Evolutionary conservation across 2,888 invertebrate genomes (phyloP).

Genomic region (Diplolepis rosae): DNA sequence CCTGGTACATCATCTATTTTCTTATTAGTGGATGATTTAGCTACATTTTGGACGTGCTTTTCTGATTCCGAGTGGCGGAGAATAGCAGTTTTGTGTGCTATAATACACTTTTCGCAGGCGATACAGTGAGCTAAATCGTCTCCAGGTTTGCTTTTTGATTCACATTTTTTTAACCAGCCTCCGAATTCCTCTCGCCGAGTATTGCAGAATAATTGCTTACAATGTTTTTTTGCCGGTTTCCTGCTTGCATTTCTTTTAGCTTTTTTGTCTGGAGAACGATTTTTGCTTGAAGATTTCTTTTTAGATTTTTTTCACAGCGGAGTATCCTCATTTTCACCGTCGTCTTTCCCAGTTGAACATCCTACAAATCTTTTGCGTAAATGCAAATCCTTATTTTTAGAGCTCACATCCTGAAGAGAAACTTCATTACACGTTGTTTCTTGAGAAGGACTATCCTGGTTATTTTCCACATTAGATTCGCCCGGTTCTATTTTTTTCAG

Average conservation of each 20-base stretch:
- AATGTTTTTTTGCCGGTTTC: neutral
- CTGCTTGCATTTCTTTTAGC: neutral
- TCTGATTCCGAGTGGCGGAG: neutral
- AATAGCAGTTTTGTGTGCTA: neutral
- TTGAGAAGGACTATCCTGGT: neutral
- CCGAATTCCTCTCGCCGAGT: neutral
- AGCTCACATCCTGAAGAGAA: no score
- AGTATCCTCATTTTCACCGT: neutral
- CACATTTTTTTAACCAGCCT: neutral
- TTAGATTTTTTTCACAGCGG: neutral
- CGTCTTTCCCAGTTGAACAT: neutral
- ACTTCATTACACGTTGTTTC: no score
- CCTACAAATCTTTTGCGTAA: neutral
- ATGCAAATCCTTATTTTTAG: neutral
- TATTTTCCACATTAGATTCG: no score
- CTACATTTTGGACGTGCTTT: neutral
- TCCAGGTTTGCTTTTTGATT: neutral
- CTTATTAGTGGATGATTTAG: neutral
- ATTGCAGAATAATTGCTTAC: neutral
- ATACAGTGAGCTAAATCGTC: neutral
- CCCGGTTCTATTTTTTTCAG: no score
- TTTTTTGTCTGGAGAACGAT: neutral
- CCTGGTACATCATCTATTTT: neutral
- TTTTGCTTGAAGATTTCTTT: neutral
- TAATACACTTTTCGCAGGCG: neutral